phyloP scores from a whole-genome alignment of 2,113 vertebrate genomes.

The Toxotes jaculatrix region DNA sequence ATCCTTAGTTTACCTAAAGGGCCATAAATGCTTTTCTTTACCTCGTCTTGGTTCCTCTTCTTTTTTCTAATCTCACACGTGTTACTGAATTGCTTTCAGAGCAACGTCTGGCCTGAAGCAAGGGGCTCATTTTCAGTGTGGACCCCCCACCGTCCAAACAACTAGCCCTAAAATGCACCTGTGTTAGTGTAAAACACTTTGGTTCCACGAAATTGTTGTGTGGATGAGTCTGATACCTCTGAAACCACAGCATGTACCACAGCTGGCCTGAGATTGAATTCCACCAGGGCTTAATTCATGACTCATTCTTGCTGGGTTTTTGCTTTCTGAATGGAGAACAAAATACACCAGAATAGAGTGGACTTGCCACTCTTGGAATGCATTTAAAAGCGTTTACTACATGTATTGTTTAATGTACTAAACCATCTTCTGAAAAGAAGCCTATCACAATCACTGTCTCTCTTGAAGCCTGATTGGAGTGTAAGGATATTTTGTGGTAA shows the following conservation, averaged over 20 bases:
- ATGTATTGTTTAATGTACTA: neutral
- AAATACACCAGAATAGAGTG: constrained; percentile 16
- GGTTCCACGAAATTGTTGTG: constrained; percentile 24
- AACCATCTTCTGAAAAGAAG: neutral
- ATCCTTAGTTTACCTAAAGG: constrained; percentile 8
- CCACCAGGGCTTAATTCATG: constrained; percentile 35
- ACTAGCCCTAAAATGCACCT: constrained; percentile 16
- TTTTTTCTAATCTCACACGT: neutral
- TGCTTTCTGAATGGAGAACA: constrained; percentile 18
- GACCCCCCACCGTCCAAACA: neutral
- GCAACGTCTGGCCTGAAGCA: neutral
- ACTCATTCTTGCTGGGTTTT: constrained; percentile 39
- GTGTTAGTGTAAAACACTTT: constrained; percentile 12
- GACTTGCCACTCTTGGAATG: constrained; percentile 2
- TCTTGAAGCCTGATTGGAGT: neutral
- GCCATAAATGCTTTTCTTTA: constrained; percentile 5
- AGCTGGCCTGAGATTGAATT: constrained; percentile 39
- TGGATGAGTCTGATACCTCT: constrained; percentile 32
- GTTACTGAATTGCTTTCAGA: neutral
- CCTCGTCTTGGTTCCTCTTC: constrained; percentile 1
- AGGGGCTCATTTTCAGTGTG: neutral
- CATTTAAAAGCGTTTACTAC: neutral
- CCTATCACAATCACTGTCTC: neutral
- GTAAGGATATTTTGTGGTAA: neutral
- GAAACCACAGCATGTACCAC: constrained; percentile 46